A percentile compares a stretch with the other conserved stretches of the same genome.
These are phyloP conservation scores for Acanthochromis polyacanthus DNA, from an alignment of 2,113 vertebrate genomes.

Conservation along the genomic window DNA sequence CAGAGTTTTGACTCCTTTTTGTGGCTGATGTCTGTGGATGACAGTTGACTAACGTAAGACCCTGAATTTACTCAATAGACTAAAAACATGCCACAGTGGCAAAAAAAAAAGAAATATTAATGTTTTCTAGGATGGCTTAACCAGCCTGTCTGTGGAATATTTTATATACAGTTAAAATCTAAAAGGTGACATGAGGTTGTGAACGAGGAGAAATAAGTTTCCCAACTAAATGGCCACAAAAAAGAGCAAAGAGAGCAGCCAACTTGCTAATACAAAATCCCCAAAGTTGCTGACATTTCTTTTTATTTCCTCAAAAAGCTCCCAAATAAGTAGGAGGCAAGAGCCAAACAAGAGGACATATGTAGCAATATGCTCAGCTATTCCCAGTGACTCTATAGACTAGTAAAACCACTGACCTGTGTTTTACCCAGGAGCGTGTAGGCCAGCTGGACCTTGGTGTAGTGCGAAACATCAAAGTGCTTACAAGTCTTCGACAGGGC, in stretches of 20 bases:
- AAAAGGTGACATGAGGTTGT: neutral
- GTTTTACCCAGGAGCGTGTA: constrained; percentile 98
- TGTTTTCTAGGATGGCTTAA: too few relatives aligned
- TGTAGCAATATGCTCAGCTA: neutral
- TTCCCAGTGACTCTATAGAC: neutral
- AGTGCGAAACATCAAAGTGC: constrained; percentile 96
- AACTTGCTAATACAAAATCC: too few relatives aligned
- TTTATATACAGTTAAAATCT: too few relatives aligned
- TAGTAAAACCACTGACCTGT: constrained; percentile 86
- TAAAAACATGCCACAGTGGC: neutral
- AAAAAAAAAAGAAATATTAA: neutral
- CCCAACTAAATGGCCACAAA: too few relatives aligned
- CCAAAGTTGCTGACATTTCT: too few relatives aligned
- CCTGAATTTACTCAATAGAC: neutral
- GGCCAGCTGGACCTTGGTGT: constrained; percentile 97
- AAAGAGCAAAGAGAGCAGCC: neutral
- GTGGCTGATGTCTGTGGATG: constrained; percentile 11
- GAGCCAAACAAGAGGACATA: neutral
- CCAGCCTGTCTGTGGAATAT: too few relatives aligned
- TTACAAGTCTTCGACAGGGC: constrained; percentile 98
- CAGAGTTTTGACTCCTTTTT: constrained; percentile 6
- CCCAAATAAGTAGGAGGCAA: neutral
- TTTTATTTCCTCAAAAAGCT: neutral
- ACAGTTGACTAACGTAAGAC: constrained; percentile 1
- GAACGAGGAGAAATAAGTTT: neutral